phyloP scores from a whole-genome alignment of 2,888 invertebrate genomes.

The Rhagium mordax region DNA sequence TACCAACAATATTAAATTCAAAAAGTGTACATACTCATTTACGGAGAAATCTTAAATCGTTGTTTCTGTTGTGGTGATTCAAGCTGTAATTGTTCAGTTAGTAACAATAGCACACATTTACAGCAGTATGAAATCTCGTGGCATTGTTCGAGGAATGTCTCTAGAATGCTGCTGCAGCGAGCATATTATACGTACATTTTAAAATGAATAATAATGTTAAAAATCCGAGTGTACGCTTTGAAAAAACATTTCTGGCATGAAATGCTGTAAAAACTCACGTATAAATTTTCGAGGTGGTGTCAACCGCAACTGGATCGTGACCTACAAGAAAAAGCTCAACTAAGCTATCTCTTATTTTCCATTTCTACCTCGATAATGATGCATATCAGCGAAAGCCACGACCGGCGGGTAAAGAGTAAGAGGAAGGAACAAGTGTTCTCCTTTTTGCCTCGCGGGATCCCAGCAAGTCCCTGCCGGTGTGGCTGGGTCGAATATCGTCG shows the following conservation, averaged over 20 bases:
- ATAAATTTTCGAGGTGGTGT: not conserved
- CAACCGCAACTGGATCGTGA: not conserved
- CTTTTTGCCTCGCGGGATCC: slow-evolving; percentile 28
- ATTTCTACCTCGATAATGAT: slow-evolving; percentile 15
- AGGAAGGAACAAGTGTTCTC: slow-evolving; percentile 30
- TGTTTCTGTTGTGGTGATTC: too few species aligned
- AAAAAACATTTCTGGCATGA: not conserved
- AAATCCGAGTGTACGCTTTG: too few species aligned
- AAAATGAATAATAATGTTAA: too few species aligned
- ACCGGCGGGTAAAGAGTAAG: not conserved
- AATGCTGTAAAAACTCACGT: not conserved
- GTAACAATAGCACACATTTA: too few species aligned
- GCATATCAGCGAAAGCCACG: slow-evolving; percentile 15
- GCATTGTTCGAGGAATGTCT: too few species aligned
- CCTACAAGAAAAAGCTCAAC: not conserved
- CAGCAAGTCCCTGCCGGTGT: slow-evolving; percentile 22
- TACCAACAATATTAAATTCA: too few species aligned
- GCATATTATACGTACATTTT: too few species aligned
- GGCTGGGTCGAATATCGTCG: slow-evolving; percentile 26
- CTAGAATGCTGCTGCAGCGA: too few species aligned
- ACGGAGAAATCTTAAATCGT: too few species aligned
- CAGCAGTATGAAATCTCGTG: too few species aligned
- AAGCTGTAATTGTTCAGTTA: too few species aligned
- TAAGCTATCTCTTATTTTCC: not conserved
- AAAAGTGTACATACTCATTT: too few species aligned